Evolutionary conservation across 2,797 vertebrate species (phyloP), one percentile per base, ranked within the genome.

Genomic region (Macrochelys suwanniensis): DNA sequence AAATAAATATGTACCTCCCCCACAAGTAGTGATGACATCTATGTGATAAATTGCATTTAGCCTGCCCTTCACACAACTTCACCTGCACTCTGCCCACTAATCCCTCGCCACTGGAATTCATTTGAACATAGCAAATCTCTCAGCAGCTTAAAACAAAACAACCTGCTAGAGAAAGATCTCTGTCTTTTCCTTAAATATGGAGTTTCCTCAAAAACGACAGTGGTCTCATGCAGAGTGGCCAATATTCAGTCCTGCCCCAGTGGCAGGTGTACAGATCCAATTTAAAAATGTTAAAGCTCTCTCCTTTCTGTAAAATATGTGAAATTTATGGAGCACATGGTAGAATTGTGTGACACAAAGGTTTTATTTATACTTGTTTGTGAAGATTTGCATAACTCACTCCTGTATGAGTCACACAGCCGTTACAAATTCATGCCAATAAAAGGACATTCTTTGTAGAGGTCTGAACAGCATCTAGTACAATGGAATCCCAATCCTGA

Each of bases 371-470:
- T 42, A 79, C 31, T 57, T 45, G 19, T 82, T 74, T 65, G 65
- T 25, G n/a, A 82, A 74, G 4, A 8, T n/a, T 42, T 65, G n/a
- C 7, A 49, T 3, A 84, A 80, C 19, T 78, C 53, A 84, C 74
- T 78, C 37, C 4, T 25, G n/a, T 11, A 0, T 0, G 16, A 90
- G 54, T 31, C 0, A 0, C 16, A 50, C 31, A 15, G 31, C 53
- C 37, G 83, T 83, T n/a, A 71, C 33, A 71, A 68, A 3, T 16
- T 82, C 0, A 0, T 12, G n/a, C 16, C 13, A 0, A 0, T 11
- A 51, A 13, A 13, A 54, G 25, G 21, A 11, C 10, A 2, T 33
- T 54, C 25, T 83, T 23, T 31, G 33, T 19, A 42, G 0, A 0
- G 0, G 5, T 78, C 5, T 31, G 47, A 74, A 49, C 85, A 92